Conservation (phyloP, 2,113 vertebrate genomes). For the Bambusicola thoracicus region DNA sequence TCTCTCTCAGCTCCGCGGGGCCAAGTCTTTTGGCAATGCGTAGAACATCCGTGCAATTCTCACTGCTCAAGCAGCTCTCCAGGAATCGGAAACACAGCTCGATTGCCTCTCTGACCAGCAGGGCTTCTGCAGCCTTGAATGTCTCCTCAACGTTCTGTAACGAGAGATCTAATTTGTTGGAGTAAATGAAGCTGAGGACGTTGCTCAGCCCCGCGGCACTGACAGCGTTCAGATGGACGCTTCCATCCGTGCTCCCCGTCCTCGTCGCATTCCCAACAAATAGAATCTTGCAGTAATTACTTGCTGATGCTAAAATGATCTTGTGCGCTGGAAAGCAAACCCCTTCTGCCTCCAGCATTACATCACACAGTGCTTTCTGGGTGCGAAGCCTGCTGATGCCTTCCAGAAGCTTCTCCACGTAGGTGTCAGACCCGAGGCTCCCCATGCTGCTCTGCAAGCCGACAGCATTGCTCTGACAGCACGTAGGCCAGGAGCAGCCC, state of each 20-base stretch:
- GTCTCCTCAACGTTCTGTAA: slow-evolving; percentile 64
- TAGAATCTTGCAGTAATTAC: slow-evolving; percentile 59
- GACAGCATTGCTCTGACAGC: neutral
- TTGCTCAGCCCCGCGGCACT: slow-evolving; percentile 52
- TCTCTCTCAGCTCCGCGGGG: slow-evolving; percentile 20
- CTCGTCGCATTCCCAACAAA: neutral
- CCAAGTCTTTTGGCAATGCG: slow-evolving; percentile 16
- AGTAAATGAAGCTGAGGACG: slow-evolving; percentile 69
- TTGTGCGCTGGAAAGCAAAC: slow-evolving; percentile 58
- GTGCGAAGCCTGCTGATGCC: slow-evolving; percentile 9
- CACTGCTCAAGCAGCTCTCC: slow-evolving; percentile 11
- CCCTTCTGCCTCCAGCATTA: slow-evolving; percentile 57
- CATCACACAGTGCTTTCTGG: neutral
- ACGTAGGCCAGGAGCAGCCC: too few relatives aligned
- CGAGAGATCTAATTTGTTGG: slow-evolving; percentile 53
- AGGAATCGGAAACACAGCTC: slow-evolving; percentile 64
- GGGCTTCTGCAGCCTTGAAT: slow-evolving; percentile 52
- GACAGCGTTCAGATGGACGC: neutral
- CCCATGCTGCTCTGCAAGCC: neutral
- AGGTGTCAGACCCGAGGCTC: neutral
- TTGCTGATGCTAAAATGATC: slow-evolving; percentile 50
- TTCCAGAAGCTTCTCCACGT: slow-evolving; percentile 42
- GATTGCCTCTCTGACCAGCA: slow-evolving; percentile 68
- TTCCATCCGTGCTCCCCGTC: fast-evolving
- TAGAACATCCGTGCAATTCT: slow-evolving; percentile 56